Conservation (phyloP, 2,888 invertebrate species). For the Drosophila pseudotalamancana region DNA sequence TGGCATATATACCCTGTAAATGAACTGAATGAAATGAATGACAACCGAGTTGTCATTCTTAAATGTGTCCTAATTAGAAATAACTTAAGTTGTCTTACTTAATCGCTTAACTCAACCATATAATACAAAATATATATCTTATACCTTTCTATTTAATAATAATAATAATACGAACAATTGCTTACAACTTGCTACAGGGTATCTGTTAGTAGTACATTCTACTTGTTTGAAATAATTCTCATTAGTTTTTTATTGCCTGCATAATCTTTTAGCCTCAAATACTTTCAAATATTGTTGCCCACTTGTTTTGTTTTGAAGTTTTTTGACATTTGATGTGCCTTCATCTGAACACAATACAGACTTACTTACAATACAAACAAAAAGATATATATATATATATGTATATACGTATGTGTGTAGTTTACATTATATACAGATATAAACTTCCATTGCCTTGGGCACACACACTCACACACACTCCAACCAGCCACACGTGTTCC, state of each 20-base stretch:
- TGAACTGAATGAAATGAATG: neutral
- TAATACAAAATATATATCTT: too few species aligned
- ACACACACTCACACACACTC: conserved; percentile 21
- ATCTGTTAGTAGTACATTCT: neutral
- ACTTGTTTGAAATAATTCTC: neutral
- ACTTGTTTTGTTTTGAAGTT: conserved; percentile 41
- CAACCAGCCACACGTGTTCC: conserved; percentile 64
- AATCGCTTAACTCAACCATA: too few species aligned
- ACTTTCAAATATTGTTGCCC: conserved; percentile 53
- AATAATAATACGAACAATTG: too few species aligned
- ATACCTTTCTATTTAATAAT: too few species aligned
- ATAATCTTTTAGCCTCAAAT: conserved; percentile 32
- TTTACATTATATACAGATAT: conserved; percentile 15
- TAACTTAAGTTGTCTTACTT: too few species aligned
- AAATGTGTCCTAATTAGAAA: too few species aligned
- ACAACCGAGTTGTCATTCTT: too few species aligned
- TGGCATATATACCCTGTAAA: conserved; percentile 30
- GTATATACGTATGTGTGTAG: neutral
- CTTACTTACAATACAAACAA: neutral
- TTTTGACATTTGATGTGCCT: conserved; percentile 51
- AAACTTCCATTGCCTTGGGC: conserved; percentile 30
- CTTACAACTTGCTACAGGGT: conserved; percentile 3
- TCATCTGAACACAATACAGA: conserved; percentile 15
- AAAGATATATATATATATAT: neutral
- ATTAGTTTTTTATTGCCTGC: conserved; percentile 35